phyloP scores from a whole-genome alignment of 2,797 vertebrate species.

The Sphaeramia orbicularis region DNA sequence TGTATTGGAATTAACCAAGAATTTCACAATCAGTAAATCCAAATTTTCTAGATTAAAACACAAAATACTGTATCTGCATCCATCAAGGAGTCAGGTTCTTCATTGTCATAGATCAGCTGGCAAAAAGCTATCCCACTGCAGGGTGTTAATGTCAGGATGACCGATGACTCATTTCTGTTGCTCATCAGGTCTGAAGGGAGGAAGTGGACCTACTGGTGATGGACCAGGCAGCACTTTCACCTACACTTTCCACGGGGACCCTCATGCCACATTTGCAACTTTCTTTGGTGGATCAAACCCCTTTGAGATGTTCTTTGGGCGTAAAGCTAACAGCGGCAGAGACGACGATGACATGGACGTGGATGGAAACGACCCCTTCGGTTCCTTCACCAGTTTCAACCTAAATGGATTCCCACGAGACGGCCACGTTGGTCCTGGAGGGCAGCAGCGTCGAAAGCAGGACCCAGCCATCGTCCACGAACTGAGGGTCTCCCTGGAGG shows the following conservation, averaged over 20 bases:
- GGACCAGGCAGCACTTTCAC: slow-evolving; percentile 94
- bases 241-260: slow-evolving; percentile 98
- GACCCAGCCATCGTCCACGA: slow-evolving; percentile 97
- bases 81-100: background rate
- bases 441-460: slow-evolving; percentile 91
- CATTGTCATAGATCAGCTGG: background rate
- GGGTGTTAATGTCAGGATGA: slow-evolving; percentile 7
- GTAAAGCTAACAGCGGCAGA: slow-evolving; percentile 91
- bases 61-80: background rate
- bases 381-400: slow-evolving; percentile 93
- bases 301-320: slow-evolving; percentile 98
- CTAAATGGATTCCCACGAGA: slow-evolving; percentile 97
- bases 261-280: slow-evolving; percentile 98
- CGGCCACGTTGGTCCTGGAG: slow-evolving; percentile 89
- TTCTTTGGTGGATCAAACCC: slow-evolving; percentile 98
- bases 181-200: slow-evolving; percentile 93
- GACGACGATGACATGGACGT: slow-evolving; percentile 97
- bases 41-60: no score
- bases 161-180: slow-evolving; percentile 23
- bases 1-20: no score
- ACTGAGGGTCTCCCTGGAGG: slow-evolving; percentile 95
- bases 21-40: no score
- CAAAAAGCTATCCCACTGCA: slow-evolving; percentile 6
- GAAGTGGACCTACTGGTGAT: slow-evolving; percentile 88
- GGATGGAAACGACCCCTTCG: slow-evolving; percentile 93